Evolutionary conservation across 2,888 invertebrate species (phyloP).

Genomic region (Drosophila pseudotakahashii): DNA sequence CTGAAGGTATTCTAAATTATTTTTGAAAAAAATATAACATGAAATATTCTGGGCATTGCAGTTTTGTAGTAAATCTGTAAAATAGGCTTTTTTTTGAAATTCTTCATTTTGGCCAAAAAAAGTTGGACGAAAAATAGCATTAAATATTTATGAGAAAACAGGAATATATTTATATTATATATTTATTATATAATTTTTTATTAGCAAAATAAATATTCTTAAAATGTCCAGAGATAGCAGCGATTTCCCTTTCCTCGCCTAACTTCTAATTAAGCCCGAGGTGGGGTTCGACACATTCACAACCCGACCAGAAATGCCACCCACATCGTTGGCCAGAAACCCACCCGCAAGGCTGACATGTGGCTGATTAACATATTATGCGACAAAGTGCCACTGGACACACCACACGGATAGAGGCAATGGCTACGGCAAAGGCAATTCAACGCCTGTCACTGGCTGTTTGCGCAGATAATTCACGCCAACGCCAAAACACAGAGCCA

Average conservation of each 20-base stretch:
- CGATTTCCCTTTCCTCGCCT: neutral
- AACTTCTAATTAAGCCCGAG: slow-evolving; percentile 23
- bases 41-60: too few relatives aligned
- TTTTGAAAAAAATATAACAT: too few relatives aligned
- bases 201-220: too few relatives aligned
- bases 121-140: too few relatives aligned
- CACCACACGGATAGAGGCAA: slow-evolving; percentile 34
- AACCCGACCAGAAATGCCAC: slow-evolving; percentile 9
- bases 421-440: slow-evolving; percentile 75
- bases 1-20: too few relatives aligned
- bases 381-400: slow-evolving; percentile 78
- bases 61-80: too few relatives aligned
- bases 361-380: slow-evolving; percentile 79
- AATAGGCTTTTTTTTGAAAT: too few relatives aligned
- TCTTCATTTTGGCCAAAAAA: too few relatives aligned
- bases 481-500: slow-evolving; percentile 53
- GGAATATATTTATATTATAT: too few relatives aligned
- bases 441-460: slow-evolving; percentile 79
- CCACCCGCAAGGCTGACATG: slow-evolving; percentile 67
- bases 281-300: slow-evolving; percentile 8
- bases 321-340: slow-evolving; percentile 46
- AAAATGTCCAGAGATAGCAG: too few relatives aligned
- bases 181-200: too few relatives aligned
- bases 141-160: too few relatives aligned
- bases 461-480: slow-evolving; percentile 79